Conservation (phyloP, 2,113 vertebrate species). For the Ptilonorhynchus violaceus region DNA sequence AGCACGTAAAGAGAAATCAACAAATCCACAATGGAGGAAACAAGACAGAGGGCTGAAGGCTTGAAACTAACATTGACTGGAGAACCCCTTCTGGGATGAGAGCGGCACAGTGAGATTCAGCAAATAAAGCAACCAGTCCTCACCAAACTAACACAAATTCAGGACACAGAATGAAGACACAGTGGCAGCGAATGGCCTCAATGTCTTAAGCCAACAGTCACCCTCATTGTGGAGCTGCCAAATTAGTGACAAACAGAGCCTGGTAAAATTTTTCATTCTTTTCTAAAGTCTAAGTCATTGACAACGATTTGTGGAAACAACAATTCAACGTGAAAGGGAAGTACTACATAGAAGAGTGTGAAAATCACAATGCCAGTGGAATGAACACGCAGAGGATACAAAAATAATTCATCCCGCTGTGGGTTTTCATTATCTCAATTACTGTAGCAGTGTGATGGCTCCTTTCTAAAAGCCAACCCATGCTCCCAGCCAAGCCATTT, state of each 20-base stretch:
- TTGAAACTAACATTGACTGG: neutral
- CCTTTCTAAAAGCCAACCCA: neutral
- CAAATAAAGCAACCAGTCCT: neutral
- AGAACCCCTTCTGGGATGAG: neutral
- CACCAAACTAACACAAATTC: neutral
- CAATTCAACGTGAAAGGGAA: neutral
- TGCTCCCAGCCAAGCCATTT: neutral
- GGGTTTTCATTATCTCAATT: neutral
- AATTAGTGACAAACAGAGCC: neutral
- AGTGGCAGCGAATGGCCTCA: neutral
- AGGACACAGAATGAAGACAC: neutral
- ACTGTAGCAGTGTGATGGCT: neutral
- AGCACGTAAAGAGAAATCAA: neutral
- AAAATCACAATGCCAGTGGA: neutral
- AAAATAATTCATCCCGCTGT: neutral
- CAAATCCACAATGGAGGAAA: neutral
- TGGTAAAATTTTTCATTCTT: neutral
- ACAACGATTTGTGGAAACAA: neutral
- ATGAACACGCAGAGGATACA: neutral
- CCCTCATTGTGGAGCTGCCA: neutral
- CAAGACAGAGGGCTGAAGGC: neutral
- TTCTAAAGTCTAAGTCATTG: neutral
- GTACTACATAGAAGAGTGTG: neutral
- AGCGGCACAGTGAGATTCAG: neutral
- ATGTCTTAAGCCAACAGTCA: neutral